These are phyloP conservation scores for Scomber scombrus DNA, from an alignment of 2,113 vertebrate species.

Conservation along the genomic window DNA sequence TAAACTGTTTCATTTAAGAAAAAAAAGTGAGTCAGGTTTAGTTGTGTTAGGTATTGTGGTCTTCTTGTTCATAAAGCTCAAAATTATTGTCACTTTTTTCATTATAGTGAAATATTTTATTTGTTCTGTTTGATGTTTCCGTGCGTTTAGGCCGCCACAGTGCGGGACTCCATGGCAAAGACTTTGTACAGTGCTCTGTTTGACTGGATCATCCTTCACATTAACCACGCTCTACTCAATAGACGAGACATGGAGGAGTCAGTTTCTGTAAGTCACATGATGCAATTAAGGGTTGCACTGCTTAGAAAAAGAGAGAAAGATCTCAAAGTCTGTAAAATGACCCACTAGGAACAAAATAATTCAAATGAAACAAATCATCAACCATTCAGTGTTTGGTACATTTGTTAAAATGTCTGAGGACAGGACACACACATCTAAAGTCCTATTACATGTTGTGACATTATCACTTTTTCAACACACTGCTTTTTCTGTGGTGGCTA, in stretches of 20 bases:
- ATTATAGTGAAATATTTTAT: neutral
- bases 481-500: neutral
- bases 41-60: neutral
- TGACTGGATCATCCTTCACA: slow-evolving; percentile 95
- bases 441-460: too few relatives aligned
- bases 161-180: slow-evolving; percentile 96
- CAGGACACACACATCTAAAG: too few relatives aligned
- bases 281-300: too few relatives aligned
- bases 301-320: too few relatives aligned
- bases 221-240: slow-evolving; percentile 95
- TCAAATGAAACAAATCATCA: too few relatives aligned
- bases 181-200: slow-evolving; percentile 94
- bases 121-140: neutral
- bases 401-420: too few relatives aligned
- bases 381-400: too few relatives aligned
- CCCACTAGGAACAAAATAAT: too few relatives aligned
- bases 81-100: neutral
- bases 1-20: too few relatives aligned
- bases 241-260: slow-evolving; percentile 94
- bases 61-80: neutral
- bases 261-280: slow-evolving; percentile 85
- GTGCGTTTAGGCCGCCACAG: slow-evolving; percentile 85
- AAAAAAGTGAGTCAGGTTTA: too few relatives aligned
- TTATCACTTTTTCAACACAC: neutral
- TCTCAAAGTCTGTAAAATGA: too few relatives aligned